Conservation (phyloP, 2,888 invertebrate genomes). For the Nomada lathburiana region DNA sequence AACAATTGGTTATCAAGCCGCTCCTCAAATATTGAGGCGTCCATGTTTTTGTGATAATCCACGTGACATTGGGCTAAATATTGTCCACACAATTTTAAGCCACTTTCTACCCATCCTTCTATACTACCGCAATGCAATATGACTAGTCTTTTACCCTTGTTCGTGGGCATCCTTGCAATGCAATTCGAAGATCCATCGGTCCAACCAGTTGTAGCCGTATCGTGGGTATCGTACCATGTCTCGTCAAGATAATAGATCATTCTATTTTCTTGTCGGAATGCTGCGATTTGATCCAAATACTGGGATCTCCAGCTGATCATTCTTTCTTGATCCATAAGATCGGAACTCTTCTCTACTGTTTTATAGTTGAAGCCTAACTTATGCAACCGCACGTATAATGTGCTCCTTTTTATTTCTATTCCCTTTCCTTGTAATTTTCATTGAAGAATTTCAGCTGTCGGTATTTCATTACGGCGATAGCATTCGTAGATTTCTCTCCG, state of each 20-base stretch:
- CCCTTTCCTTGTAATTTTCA: neutral
- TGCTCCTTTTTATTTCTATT: neutral
- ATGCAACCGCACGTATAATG: neutral
- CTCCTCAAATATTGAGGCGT: neutral
- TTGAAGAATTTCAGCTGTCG: neutral
- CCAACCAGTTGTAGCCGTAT: neutral
- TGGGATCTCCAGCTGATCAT: neutral
- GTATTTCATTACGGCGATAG: neutral
- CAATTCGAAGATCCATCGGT: neutral
- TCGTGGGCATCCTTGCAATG: neutral
- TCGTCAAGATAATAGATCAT: neutral
- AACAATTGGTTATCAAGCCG: neutral
- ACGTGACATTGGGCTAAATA: neutral
- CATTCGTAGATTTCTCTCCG: neutral
- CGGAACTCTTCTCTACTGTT: neutral
- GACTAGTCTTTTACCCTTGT: neutral
- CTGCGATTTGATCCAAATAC: neutral
- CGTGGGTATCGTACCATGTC: neutral
- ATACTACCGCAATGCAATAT: neutral
- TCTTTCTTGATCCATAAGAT: neutral
- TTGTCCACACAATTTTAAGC: neutral
- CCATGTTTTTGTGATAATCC: neutral
- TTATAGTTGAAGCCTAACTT: neutral
- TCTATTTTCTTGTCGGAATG: neutral
- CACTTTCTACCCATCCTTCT: neutral